These are phyloP conservation scores for Cosmopolites sordidus DNA, from an alignment of 2,888 invertebrate genomes.

Conservation along the genomic window DNA sequence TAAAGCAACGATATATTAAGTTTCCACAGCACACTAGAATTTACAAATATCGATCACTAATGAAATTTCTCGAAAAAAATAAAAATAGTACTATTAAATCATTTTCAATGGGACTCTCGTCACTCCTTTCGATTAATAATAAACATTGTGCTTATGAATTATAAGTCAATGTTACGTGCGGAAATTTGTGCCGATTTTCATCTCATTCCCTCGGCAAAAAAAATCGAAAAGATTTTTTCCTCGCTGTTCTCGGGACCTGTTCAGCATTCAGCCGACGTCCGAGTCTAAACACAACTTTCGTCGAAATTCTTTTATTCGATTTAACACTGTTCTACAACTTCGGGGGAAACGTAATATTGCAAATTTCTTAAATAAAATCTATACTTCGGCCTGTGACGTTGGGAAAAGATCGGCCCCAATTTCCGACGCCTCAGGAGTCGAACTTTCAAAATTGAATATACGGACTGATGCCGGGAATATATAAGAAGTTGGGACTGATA, in stretches of 20 bases:
- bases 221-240: conserved; percentile 1
- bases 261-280: neutral
- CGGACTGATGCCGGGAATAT: conserved; percentile 5
- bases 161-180: too few species aligned
- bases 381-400: conserved; percentile 11
- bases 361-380: conserved; percentile 18
- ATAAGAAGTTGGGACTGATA: conserved; percentile 6
- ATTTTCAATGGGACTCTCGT: too few species aligned
- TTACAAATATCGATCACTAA: too few species aligned
- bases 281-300: conserved; percentile 4
- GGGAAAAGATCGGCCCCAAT: conserved; percentile 14
- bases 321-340: conserved; percentile 9
- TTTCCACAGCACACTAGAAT: too few species aligned
- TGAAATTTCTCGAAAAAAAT: too few species aligned
- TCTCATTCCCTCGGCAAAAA: neutral
- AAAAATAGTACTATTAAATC: too few species aligned
- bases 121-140: too few species aligned
- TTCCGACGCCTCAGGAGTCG: conserved; percentile 4
- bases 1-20: too few species aligned
- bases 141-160: too few species aligned
- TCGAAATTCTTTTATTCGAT: conserved; percentile 7
- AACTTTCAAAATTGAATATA: conserved; percentile 18
- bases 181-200: too few species aligned
- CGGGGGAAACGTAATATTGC: conserved; percentile 11
- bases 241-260: neutral